Base-by-base conservation (phyloP, 2,113 vertebrate genomes). In the Xenopus borealis region DNA sequence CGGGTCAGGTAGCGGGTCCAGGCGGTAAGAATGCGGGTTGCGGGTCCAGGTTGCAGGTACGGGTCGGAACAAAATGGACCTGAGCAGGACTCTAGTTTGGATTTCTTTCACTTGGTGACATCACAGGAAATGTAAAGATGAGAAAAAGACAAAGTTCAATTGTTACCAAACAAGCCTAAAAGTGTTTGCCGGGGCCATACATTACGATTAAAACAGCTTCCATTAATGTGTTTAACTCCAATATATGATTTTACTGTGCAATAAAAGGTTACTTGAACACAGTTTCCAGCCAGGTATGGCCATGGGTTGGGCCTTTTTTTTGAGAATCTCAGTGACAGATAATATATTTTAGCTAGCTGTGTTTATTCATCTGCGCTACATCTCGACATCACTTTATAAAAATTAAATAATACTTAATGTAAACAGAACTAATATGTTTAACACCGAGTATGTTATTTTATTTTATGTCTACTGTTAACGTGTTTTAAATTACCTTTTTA, bases 371-470 rank as follows among this genome's bases (percentile, higher is more conserved):
- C 73, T 76, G 73, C 58, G 66, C 66, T 63, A 69, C 73, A 63
- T 76, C 73, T 76, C 66, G 44, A 57, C 46, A 27, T 69, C 73
- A 76, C 73, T 76, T 76, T 76, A 69, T 76, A 76, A 76, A 76
- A 76, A 76, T 76, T 63, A 68, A 69, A 76, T 69, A 76, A 69
- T 76, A 69, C 66, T 69, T 62, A 62, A 76, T 45, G 66, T 76
- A 76, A 76, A 76, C 66, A 69, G 47, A 76, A 76, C 73, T 76
- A 76, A 76, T 76, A 76, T 76, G 73, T 64, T 76, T 76, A 76
- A 76, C 73, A 76, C 66, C 66, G 16, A 63, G 40, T 55, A 66
- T 76, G 73, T 69, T 69, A 76, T 76, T 76, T 69, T 76, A 69
- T 76, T 69, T 68, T 33, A 76, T 76, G 66, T 76, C 66, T 69